Evolutionary conservation across 1,140 invertebrate genomes (phyloP), one percentile per base, ranked within the genome.

Genomic region (Drosophila jambulina): DNA sequence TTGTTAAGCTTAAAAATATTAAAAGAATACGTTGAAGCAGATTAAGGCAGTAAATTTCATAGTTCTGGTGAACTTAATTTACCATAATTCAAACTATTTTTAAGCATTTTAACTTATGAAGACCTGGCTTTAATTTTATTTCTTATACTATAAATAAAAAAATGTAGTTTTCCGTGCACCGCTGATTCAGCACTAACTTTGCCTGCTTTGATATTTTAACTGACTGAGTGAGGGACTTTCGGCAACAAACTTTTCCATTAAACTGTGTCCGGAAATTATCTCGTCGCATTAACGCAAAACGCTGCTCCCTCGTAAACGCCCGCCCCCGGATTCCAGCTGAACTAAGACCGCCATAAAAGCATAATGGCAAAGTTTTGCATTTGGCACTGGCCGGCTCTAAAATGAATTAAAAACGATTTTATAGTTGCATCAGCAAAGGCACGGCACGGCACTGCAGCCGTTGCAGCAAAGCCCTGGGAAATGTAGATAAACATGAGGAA

Each of bases 351-450:
- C 64, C 75, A 57, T 78, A 40, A 57, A 54, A 42, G 65, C 64
- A 43, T 68, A 71, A 82, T 75, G 58, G 42, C 38, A 72, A 67
- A 65, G 65, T 82, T 82, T 67, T 38, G 49, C 65, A 60, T 61
- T 79, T 58, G 38, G 23, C 40, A 70, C 32, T 75, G 64, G 60
- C 27, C 65, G 70, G 60, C 51, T 65, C 29, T 34, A 46, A 74
- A 78, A 78, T 78, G 61, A 82, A 74, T 78, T 74, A 65, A 51
- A 74, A 67, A 74, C 81, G 63, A 69, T 59, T 68, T 80, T 80
- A 68, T 69, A 80, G 70, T 80, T 69, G 58, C 63, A 74, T 59
- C 58, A 67, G 67, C 38, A 65, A n/a, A 36, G 34, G 53, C 54
- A 23, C 51, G 29, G 27, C 17, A 21, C 42, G 45, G 46, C 48